These are phyloP conservation scores for Scaptomyza parva DNA, from an alignment of 2,888 invertebrate species.

Conservation along the genomic window DNA sequence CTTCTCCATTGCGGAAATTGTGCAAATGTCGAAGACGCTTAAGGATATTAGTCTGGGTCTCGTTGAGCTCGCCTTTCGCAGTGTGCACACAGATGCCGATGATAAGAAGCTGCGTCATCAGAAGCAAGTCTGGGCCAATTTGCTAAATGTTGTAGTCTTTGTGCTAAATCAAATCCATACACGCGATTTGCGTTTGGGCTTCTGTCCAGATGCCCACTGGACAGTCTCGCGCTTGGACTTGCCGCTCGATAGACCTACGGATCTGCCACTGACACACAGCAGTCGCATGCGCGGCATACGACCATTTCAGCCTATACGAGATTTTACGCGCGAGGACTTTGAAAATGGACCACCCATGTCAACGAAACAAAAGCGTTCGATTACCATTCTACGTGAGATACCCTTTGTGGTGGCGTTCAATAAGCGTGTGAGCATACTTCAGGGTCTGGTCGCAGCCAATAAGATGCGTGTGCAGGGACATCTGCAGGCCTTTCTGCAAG, in stretches of 20 bases:
- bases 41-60: constrained; percentile 93
- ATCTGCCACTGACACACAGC: constrained; percentile 86
- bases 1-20: constrained; percentile 91
- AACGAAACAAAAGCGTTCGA: constrained; percentile 93
- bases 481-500: constrained; percentile 90
- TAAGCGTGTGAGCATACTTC: constrained; percentile 93
- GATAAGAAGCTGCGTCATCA: constrained; percentile 82
- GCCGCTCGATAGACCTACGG: constrained; percentile 86
- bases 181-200: constrained; percentile 92
- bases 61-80: constrained; percentile 92
- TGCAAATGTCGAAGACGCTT: constrained; percentile 89
- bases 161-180: constrained; percentile 93
- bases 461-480: constrained; percentile 89
- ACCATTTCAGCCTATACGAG: constrained; percentile 86
- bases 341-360: constrained; percentile 94
- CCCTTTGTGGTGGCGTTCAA: constrained; percentile 98
- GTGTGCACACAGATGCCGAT: constrained; percentile 83
- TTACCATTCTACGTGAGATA: constrained; percentile 95
- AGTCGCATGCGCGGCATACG: constrained; percentile 85
- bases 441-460: constrained; percentile 87
- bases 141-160: constrained; percentile 90
- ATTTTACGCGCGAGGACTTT: constrained; percentile 86
- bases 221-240: constrained; percentile 85
- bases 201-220: constrained; percentile 91
- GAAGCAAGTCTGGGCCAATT: constrained; percentile 91